Conservation (phyloP, 2,888 invertebrate genomes). For the Andrena hattorfiana region DNA sequence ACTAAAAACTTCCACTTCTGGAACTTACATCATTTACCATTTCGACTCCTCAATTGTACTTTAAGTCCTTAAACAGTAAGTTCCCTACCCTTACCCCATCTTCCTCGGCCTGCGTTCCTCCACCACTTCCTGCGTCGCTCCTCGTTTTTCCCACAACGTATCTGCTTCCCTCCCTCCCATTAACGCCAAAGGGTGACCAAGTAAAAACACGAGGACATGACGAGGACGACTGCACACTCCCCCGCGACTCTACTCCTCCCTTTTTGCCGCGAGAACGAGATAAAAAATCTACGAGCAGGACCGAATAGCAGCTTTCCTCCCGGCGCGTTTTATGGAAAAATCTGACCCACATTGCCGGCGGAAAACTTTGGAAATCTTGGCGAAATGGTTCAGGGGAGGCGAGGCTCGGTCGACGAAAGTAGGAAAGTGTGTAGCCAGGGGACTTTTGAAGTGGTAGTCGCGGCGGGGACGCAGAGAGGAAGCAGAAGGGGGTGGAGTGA, state of each 20-base stretch:
- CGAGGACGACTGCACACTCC: neutral
- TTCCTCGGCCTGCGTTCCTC: no score
- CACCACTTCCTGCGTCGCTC: no score
- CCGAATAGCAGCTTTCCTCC: conserved; percentile 23
- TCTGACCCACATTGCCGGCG: conserved; percentile 38
- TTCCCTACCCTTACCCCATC: no score
- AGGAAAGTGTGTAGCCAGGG: conserved; percentile 38
- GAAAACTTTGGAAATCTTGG: conserved; percentile 58
- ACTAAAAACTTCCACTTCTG: no score
- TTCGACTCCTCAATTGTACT: no score
- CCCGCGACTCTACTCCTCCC: neutral
- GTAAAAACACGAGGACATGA: neutral
- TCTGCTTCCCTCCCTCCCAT: no score
- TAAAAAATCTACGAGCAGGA: conserved; percentile 39
- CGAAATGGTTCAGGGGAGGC: conserved; percentile 19
- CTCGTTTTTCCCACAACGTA: no score
- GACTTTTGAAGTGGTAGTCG: conserved; percentile 29
- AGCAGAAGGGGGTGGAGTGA: neutral
- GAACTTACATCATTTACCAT: no score
- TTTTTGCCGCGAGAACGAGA: conserved; percentile 36
- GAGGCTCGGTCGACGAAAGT: conserved; percentile 16
- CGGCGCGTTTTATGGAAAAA: conserved; percentile 59
- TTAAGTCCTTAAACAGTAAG: no score
- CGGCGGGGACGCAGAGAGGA: neutral
- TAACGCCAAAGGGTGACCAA: no score